phyloP scores from a whole-genome alignment of 2,113 vertebrate species.

The Poeciliopsis retropinna region DNA sequence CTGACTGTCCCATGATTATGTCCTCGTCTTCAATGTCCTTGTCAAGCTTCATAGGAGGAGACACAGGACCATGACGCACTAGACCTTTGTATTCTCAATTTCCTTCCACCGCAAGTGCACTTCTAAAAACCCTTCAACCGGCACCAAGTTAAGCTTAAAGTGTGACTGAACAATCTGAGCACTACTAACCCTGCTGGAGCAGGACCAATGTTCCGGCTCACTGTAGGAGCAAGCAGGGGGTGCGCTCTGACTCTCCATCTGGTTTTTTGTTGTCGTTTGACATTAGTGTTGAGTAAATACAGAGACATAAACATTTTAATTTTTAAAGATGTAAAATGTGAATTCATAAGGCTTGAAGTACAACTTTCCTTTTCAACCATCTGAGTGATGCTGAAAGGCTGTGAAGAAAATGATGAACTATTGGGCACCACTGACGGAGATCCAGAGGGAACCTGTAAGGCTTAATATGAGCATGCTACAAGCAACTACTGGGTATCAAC shows the following conservation, averaged over 20 bases:
- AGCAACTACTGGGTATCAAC: background rate
- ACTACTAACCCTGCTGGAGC: constrained; percentile 66
- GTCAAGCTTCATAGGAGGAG: constrained; percentile 39
- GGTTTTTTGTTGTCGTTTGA: constrained; percentile 13
- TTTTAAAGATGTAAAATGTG: constrained; percentile 3
- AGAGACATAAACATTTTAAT: background rate
- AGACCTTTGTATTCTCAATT: background rate
- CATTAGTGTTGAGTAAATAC: constrained; percentile 22
- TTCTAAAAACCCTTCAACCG: constrained; percentile 24
- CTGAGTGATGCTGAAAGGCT: constrained; percentile 75
- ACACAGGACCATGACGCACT: background rate
- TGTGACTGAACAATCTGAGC: constrained; percentile 35
- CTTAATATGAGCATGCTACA: background rate
- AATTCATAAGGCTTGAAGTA: background rate
- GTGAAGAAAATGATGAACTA: constrained; percentile 24
- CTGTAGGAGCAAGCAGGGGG: constrained; percentile 14
- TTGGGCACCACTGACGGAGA: constrained; percentile 29
- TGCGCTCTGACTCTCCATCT: constrained; percentile 65
- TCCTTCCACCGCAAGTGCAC: constrained; percentile 9
- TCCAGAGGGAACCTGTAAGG: constrained; percentile 58
- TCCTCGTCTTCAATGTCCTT: constrained; percentile 33
- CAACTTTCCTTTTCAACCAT: constrained; percentile 80
- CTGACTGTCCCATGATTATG: constrained; percentile 34
- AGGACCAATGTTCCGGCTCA: constrained; percentile 37
- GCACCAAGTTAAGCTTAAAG: constrained; percentile 13